Evolutionary conservation across 92 coral and sea anemone genomes (phyloP), one percentile per base, ranked within the genome.

Genomic region (Micromussa lordhowensis): DNA sequence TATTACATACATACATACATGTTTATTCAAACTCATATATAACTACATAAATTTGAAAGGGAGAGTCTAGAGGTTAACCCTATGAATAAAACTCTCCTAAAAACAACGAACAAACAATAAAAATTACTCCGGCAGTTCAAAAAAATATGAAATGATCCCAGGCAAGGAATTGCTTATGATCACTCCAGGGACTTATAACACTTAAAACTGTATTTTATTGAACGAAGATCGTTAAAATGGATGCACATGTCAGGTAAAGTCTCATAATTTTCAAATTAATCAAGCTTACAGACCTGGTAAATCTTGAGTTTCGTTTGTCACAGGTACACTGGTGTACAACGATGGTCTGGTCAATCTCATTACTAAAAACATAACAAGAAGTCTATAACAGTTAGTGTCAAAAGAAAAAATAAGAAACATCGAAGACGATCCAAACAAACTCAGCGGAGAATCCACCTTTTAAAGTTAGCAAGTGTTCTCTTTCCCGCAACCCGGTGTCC

Each of bases 261-360:
- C 16, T 55, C 12, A 13, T 19, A 18, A 8, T n/a, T 19, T 53
- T 9, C 49, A 6, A 13, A 59, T 18, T 9, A 49, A 77, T 13
- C 38, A 49, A 59, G 13, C 10, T 26, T 36, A 22, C 26, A 32
- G 78, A 83, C 98, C 99, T 93, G 99, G 98, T 71, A 98, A 82
- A 85, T 98, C 98, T 70, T 98, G 98, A 19, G 88, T 76, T 40
- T 98, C 99, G 81, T 96, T 94, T 44, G 96, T 94, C 4, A 98
- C 98, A 3, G 99, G 99, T 16, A 98, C 91, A 93, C 93, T 91
- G 34, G 95, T 93, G 90, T 96, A 95, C 83, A 98, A 82, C 0
- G 99, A 98, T 4, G 99, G 99, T 85, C 96, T 96, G 17, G 99
- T 98, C 7, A 98, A 88, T 91, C 99, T 93, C 99, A 98, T 98